These are phyloP conservation scores for Mus minutoides DNA, from an alignment of 2,797 vertebrate genomes.

Conservation along the genomic window DNA sequence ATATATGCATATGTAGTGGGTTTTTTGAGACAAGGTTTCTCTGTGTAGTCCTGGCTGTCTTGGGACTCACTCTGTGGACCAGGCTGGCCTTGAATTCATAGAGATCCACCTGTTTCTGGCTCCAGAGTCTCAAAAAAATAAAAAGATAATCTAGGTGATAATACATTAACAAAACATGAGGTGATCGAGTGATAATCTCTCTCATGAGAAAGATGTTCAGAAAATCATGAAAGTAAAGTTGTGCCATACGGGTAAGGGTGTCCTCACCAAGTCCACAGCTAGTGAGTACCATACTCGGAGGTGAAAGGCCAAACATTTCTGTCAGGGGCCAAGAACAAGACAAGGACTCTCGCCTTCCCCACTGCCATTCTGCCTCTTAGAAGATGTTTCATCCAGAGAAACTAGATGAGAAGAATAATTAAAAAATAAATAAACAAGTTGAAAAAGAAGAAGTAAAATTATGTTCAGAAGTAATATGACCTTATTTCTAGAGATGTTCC, in stretches of 20 bases:
- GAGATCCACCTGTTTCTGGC: too few species aligned
- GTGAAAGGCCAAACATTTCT: background rate
- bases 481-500: background rate
- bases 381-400: background rate
- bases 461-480: background rate
- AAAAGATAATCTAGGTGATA: background rate
- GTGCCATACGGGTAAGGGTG: background rate
- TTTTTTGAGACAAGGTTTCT: too few species aligned
- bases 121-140: background rate
- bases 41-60: too few species aligned
- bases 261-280: background rate
- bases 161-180: background rate
- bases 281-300: too few species aligned
- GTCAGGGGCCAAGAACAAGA: background rate
- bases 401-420: background rate
- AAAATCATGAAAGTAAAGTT: constrained; percentile 19
- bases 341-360: background rate
- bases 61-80: too few species aligned
- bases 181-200: background rate
- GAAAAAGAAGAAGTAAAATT: constrained; percentile 33
- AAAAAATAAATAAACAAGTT: background rate
- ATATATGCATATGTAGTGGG: too few species aligned
- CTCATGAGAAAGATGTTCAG: background rate
- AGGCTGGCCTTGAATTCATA: too few species aligned
- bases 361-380: background rate